A percentile compares a stretch with the other conserved stretches of the same genome.
phyloP scores from a whole-genome alignment of 2,113 vertebrate species.

The Austrofundulus limnaeus region DNA sequence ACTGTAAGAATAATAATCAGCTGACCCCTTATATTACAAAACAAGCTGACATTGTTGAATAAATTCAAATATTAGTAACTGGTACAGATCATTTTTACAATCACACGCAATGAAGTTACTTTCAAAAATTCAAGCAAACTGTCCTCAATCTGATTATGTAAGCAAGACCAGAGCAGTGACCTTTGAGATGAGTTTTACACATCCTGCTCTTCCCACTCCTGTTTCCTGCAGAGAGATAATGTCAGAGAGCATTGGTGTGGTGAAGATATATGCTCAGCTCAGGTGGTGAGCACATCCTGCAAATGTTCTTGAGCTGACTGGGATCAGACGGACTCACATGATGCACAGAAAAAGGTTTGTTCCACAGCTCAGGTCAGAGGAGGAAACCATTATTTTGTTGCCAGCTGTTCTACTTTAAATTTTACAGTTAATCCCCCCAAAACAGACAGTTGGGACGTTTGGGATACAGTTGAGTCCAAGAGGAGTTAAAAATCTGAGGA shows the following conservation, averaged over 20 bases:
- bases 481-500: slow-evolving; percentile 5
- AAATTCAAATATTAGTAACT: not conserved
- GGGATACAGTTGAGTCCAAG: slow-evolving; percentile 28
- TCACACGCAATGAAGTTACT: too few relatives aligned
- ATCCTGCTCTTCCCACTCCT: slow-evolving; percentile 68
- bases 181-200: slow-evolving; percentile 57
- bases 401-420: slow-evolving; percentile 41
- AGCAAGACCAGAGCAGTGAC: slow-evolving; percentile 48
- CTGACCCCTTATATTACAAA: too few relatives aligned
- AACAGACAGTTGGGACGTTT: too few relatives aligned
- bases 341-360: slow-evolving; percentile 44
- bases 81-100: not conserved
- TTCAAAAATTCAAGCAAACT: not conserved
- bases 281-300: slow-evolving; percentile 43
- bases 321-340: slow-evolving; percentile 20
- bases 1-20: not conserved
- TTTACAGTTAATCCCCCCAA: slow-evolving; percentile 28
- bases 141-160: slow-evolving; percentile 52
- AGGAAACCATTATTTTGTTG: slow-evolving; percentile 46
- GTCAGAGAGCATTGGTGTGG: slow-evolving; percentile 45
- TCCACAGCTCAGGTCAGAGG: slow-evolving; percentile 29
- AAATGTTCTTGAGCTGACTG: slow-evolving; percentile 48
- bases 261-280: slow-evolving; percentile 23
- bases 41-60: not conserved
- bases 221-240: slow-evolving; percentile 70